These are phyloP conservation scores for Lepidonotus clava DNA, from an alignment of 2,888 invertebrate genomes.

Conservation along the genomic window DNA sequence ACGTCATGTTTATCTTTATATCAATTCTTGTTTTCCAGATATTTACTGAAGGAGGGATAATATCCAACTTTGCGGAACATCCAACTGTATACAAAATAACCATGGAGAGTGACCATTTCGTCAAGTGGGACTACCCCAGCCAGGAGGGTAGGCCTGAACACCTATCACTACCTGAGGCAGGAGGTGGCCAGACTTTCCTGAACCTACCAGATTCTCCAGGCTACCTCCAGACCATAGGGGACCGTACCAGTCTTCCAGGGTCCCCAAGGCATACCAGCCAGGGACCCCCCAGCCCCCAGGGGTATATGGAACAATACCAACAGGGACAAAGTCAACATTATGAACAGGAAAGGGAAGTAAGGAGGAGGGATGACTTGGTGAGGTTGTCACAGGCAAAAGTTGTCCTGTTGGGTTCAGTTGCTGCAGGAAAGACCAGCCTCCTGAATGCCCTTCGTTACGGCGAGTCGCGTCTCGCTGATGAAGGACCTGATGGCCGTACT, in stretches of 20 bases:
- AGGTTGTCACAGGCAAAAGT: not conserved
- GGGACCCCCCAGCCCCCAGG: not conserved
- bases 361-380: not conserved
- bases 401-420: constrained; percentile 5
- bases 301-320: not conserved
- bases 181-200: not conserved
- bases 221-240: not conserved
- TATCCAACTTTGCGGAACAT: too few relatives aligned
- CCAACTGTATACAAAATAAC: too few relatives aligned
- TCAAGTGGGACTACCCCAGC: too few relatives aligned
- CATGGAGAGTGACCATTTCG: too few relatives aligned
- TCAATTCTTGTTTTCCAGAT: too few relatives aligned
- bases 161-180: not conserved
- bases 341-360: not conserved
- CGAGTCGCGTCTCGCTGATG: not conserved
- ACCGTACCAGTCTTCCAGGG: constrained; percentile 13
- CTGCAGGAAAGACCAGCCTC: constrained; percentile 23
- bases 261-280: not conserved
- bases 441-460: constrained; percentile 5
- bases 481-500: not conserved
- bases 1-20: too few relatives aligned
- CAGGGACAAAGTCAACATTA: not conserved
- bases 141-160: too few relatives aligned
- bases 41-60: too few relatives aligned
- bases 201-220: not conserved